Base-by-base conservation (phyloP, 2,797 vertebrate species). In the Emys orbicularis region DNA sequence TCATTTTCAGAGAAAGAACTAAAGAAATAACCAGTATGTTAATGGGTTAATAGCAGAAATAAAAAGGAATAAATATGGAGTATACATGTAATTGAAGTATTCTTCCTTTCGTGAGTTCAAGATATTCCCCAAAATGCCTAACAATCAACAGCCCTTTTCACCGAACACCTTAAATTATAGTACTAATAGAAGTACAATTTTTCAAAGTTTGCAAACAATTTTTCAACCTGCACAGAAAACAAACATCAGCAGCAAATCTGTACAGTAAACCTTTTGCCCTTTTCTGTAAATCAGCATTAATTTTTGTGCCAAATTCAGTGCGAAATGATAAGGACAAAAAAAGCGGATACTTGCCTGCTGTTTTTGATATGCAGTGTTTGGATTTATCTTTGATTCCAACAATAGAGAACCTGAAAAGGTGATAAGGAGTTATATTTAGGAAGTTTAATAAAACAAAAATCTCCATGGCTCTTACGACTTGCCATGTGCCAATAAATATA, bases 281-380 rank as follows among this genome's bases (percentile, higher is more conserved):
- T 86, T 72, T 81, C 83, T 90, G 52, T 83, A 96, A 97, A 94
- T 76, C 0, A 7, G 72, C 77, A 56, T 37, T 41, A 25, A 80
- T 92, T 79, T 91, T 16, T 61, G 53, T 29, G 6, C 59, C 90
- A 95, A 87, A 81, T 89, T 89, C 91, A 92, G 83, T 89, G 93
- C 74, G 59, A 61, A 96, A 92, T 83, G 68, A 96, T 90, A 97
- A 97, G 91, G 91, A 83, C 90, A 96, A 91, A 0, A 92, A 89
- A 92, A 90, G 87, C 90, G 41, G 56, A 29, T 96, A 98, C 99
- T 99, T 99, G 99, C 99, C 98, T 99, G 99, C 98, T 99, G 99
- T 98, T 99, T 99, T 97, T 99, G 99, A 99, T 99, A 99, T 90
- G 99, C 99, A 89, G 99, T 99, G 97, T 99, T 99, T 84, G 99